Evolutionary conservation across 2,888 invertebrate genomes (phyloP).

Genomic region (Apodemia hepburni): DNA sequence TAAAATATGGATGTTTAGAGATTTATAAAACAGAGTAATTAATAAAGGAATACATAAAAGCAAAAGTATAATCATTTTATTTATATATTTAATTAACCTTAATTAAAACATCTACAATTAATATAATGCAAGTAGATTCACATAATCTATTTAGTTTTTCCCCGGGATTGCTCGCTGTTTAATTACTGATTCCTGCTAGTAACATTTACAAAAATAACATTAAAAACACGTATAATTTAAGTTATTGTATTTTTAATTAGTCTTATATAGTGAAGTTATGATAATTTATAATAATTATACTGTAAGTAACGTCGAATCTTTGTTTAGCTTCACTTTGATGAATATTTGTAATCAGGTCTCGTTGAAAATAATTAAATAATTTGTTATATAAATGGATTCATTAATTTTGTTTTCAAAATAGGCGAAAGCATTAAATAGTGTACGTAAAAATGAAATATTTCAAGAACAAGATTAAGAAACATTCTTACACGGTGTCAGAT

Average conservation of each 20-base stretch:
- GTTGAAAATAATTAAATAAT: slow-evolving; percentile 11
- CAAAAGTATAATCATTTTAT: too few species aligned
- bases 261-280: background rate
- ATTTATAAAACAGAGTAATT: too few species aligned
- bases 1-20: too few species aligned
- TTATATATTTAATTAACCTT: too few species aligned
- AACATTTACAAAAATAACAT: slow-evolving; percentile 13
- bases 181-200: slow-evolving; percentile 1
- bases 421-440: background rate
- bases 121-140: background rate
- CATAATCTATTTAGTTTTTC: slow-evolving; percentile 45
- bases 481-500: slow-evolving; percentile 1
- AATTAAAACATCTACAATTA: background rate
- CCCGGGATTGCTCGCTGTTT: slow-evolving; percentile 43
- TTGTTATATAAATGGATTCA: slow-evolving; percentile 14
- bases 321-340: background rate
- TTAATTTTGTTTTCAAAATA: slow-evolving; percentile 1
- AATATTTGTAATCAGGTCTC: slow-evolving; percentile 9
- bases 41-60: too few species aligned
- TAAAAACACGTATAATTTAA: slow-evolving; percentile 11
- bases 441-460: background rate
- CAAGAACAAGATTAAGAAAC: slow-evolving; percentile 6
- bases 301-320: slow-evolving; percentile 9
- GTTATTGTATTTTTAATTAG: slow-evolving; percentile 11
- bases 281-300: slow-evolving; percentile 11